Evolutionary conservation across 2,797 vertebrate species (phyloP).

Genomic region (Botia almorhae): DNA sequence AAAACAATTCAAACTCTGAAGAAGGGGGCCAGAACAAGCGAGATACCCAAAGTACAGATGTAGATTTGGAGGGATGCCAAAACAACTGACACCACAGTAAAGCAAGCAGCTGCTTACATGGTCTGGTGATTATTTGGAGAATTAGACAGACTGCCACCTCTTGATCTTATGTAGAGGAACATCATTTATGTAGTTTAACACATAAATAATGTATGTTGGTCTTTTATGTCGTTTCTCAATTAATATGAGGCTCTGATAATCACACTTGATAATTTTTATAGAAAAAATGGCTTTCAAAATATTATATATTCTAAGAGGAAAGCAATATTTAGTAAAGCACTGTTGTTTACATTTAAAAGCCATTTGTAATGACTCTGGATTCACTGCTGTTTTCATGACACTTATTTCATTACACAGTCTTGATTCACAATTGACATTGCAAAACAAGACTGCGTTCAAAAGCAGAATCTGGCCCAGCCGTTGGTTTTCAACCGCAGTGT

Average conservation of each 20-base stretch:
- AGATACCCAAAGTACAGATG: background rate
- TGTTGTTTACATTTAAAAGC: background rate
- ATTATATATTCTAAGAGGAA: background rate
- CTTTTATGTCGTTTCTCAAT: no score
- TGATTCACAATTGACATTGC: no score
- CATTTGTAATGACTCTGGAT: no score
- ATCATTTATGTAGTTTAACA: background rate
- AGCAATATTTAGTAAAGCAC: background rate
- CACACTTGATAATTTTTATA: no score
- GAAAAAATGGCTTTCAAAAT: no score
- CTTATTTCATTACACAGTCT: no score
- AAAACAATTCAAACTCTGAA: background rate
- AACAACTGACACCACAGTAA: background rate
- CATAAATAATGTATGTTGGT: background rate
- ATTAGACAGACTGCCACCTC: background rate
- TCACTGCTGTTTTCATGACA: no score
- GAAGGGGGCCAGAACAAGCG: background rate
- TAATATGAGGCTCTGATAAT: no score
- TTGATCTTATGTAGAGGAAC: background rate
- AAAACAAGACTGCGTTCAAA: background rate
- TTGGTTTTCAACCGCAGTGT: slow-evolving; percentile 13
- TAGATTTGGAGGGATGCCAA: background rate
- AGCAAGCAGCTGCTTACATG: background rate
- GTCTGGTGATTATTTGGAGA: background rate
- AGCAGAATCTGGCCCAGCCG: background rate